Base-by-base conservation (phyloP, 2,113 vertebrate species). In the Deroptyus accipitrinus region DNA sequence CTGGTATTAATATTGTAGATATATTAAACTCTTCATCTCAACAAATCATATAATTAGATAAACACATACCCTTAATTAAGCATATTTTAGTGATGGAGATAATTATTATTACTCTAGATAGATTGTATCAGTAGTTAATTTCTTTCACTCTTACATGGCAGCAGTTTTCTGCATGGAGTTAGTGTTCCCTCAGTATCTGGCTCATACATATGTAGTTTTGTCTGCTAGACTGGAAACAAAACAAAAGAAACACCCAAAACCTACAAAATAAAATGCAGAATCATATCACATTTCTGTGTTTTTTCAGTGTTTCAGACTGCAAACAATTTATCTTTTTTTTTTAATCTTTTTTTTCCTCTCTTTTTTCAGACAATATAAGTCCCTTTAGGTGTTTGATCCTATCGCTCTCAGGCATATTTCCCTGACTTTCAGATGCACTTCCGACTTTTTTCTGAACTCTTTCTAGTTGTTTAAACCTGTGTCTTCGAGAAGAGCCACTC, bases 231-330 rank as follows among this genome's bases (percentile, higher is more conserved):
- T 39, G n/a, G 68, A 52, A 31, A 13, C 2, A 49, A 63, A 86
- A 35, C 0, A 18, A 92, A 76, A 16, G 4, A 30, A 42, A 35
- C 1, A 2, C 10, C 17, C 16, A 57, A 31, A 11, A 2, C 3
- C 39, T 42, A 52, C 11, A 57, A 83, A 44, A 68, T 31, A 66
- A 84, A 75, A 33, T 15, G 73, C 51, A 52, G 72, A 84, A 61
- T 68, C 7, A 49, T 72, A 75, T 69, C 22, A 54, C 3, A 30
- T 72, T 76, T 81, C 17, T 86, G 13, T 67, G 23, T 0, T 66
- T 69, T 69, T 69, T 80, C 14, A 48, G 11, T 37, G 20, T 69
- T 95, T 10, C 51, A 67, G 1, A 24, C 27, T 80, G 17, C 13
- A 70, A 18, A 52, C 3, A 17, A 42, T 22, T 86, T 46, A 6